Evolutionary conservation across 2,888 invertebrate species (phyloP), one percentile per base, ranked within the genome.

Genomic region (Phyto melanocephala): DNA sequence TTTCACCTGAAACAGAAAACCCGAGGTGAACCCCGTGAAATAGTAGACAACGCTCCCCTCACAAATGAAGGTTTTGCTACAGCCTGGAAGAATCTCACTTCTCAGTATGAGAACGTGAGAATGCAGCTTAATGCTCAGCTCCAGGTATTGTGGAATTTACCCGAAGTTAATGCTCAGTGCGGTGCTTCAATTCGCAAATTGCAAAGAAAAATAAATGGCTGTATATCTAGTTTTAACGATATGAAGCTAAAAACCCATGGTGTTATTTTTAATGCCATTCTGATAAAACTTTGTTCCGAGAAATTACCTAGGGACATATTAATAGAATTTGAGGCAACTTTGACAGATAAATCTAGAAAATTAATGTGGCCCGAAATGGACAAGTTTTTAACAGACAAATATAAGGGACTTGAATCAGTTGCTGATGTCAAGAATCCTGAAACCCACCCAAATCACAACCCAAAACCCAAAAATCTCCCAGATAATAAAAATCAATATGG

Each of bases 51-150:
- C 5, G 56, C 47, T 3, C 71, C 60, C 17, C 2, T 68, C 11
- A 68, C 68, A 1, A 63, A 63, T 22, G 63, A 52, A 13, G 72
- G 54, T 17, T 74, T 63, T 70, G 10, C 42, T 7, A 45, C 45
- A 7, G 56, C 56, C 4, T 52, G 67, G 70, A 28, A 6, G 3
- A 8, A 71, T 3, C 13, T 71, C 1, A 13, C n/a, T 1, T 17
- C 47, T 20, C 58, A 47, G n/a, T 71, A 58, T 60, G 58, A 71
- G 13, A 71, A 71, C 5, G n/a, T 5, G 13, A 6, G 54, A 33
- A 56, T 70, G 71, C 58, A 71, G 37, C 42, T 60, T n/a, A 60
- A 47, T 35, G 22, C 71, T 1, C 58, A 71, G 35, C 7, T 72
- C 5, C 47, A 72, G 22, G 11, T 35, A 11, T 15, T 72, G 5